A percentile compares a stretch with the other conserved stretches of the same genome.
These are phyloP conservation scores for Copsychus sechellarum DNA, from an alignment of 2,113 vertebrate species.

Conservation along the genomic window DNA sequence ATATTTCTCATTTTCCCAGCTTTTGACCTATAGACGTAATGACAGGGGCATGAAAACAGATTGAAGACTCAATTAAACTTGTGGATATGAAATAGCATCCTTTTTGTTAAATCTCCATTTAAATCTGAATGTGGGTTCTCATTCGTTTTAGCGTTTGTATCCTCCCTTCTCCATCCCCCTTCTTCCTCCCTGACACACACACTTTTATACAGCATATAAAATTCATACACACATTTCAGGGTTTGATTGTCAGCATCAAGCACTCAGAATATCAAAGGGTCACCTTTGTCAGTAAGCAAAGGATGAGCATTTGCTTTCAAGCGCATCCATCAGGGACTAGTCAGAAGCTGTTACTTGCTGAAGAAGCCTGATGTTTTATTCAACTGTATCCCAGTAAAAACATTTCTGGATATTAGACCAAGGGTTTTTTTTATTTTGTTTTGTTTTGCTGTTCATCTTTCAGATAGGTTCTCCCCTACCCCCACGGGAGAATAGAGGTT, in stretches of 20 bases:
- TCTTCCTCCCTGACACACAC: neutral
- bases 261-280: constrained; percentile 66
- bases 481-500: neutral
- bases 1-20: neutral
- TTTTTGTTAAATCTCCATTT: neutral
- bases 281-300: constrained; percentile 72
- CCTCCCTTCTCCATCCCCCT: neutral
- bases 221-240: constrained; percentile 37
- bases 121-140: neutral
- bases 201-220: neutral
- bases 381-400: constrained; percentile 54
- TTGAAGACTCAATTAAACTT: neutral
- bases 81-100: neutral
- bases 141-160: neutral
- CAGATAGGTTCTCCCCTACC: neutral
- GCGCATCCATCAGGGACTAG: constrained; percentile 60
- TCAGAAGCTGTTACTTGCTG: constrained; percentile 63
- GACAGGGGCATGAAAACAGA: neutral
- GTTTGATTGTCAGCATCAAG: constrained; percentile 67
- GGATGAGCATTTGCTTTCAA: constrained; percentile 70
- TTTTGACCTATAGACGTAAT: neutral
- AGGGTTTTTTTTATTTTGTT: neutral
- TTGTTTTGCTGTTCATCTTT: constrained; percentile 16
- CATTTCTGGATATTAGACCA: constrained; percentile 60
- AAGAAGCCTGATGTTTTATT: constrained; percentile 76